phyloP scores from a whole-genome alignment of 1,140 invertebrate species.

The Stratiolaelaps scimitus region DNA sequence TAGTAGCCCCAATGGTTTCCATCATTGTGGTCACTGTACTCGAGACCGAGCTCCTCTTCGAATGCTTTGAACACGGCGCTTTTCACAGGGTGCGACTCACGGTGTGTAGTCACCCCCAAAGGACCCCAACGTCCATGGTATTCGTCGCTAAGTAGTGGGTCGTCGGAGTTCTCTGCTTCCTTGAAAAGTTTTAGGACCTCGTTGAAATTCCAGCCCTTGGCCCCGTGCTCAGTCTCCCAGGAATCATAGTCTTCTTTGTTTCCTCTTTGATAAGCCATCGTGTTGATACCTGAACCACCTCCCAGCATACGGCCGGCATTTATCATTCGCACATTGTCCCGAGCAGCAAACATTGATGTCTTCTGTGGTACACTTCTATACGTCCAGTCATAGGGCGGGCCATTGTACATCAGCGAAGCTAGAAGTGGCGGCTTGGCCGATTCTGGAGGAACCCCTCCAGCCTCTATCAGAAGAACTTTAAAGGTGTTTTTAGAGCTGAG shows the following conservation, averaged over 20 bases:
- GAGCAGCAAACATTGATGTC: constrained; percentile 8
- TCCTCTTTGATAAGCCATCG: constrained; percentile 73
- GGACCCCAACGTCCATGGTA: neutral
- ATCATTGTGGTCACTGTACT: constrained; percentile 23
- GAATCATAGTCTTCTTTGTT: constrained; percentile 74
- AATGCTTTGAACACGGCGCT: neutral
- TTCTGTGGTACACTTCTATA: constrained; percentile 42
- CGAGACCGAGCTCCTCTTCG: neutral
- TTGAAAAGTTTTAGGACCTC: constrained; percentile 68
- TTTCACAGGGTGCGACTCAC: neutral
- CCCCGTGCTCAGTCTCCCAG: constrained; percentile 55
- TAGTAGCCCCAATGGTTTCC: constrained; percentile 6
- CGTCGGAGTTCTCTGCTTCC: constrained; percentile 60
- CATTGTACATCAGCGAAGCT: constrained; percentile 32
- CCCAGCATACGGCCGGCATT: constrained; percentile 38
- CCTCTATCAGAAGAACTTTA: constrained; percentile 55
- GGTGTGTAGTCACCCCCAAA: constrained; percentile 16
- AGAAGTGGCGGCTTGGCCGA: constrained; percentile 33
- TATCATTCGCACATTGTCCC: constrained; percentile 11
- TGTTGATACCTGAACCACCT: constrained; percentile 71
- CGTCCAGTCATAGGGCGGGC: constrained; percentile 39
- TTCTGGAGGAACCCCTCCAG: constrained; percentile 45
- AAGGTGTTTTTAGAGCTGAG: constrained; percentile 45
- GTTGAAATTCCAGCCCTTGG: constrained; percentile 56
- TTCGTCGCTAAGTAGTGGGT: neutral